Base-by-base conservation (phyloP, 2,113 vertebrate species). In the human region DNA sequence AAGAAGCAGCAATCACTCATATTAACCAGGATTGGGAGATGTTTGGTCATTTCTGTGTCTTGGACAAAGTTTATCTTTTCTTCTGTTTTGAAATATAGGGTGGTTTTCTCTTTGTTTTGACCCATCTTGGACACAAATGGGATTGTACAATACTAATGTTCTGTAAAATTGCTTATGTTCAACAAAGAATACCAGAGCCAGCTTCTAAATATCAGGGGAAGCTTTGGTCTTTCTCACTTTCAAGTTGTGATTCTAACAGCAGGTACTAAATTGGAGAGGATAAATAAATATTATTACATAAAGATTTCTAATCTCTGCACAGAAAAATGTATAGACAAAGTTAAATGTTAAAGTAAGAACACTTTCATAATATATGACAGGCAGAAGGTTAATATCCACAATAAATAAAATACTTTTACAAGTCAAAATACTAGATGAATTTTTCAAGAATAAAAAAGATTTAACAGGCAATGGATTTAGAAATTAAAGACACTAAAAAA, bases 401-500 rank as follows among this genome's bases (percentile, higher is more conserved):
- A 55, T n/a, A 59, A 25, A 70, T 70, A 13, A 45, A 66, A 3
- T 27, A 70, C 22, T 32, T 72, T 94, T 94, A 52, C 8, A 92
- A 72, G 38, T 88, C 75, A 94, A 68, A 61, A 50, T 25, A 17
- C 8, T 59, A 57, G 16, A 12, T 94, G 35, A 48, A 79, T 84
- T 79, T 12, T 40, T 43, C 6, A 78, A 55, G 8, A 57, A 20
- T 75, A 70, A 59, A 40, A 82, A 57, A 50, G 3, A 64, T 92
- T 73, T 52, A 73, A 55, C 1, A 81, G 14, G 35, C 22, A 43
- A 17, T 81, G 52, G 1, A 73, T n/a, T 81, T 89, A 50, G 25
- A 80, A 70, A 70, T 38, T 70, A n/a, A 70, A 23, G 66, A 95
- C 17, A 52, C 73, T 92, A 1, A 14, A 81, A 87, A 81, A 43